Evolutionary conservation across 2,113 vertebrate genomes (phyloP), one percentile per base, ranked within the genome.

Genomic region (Microtus montanus): DNA sequence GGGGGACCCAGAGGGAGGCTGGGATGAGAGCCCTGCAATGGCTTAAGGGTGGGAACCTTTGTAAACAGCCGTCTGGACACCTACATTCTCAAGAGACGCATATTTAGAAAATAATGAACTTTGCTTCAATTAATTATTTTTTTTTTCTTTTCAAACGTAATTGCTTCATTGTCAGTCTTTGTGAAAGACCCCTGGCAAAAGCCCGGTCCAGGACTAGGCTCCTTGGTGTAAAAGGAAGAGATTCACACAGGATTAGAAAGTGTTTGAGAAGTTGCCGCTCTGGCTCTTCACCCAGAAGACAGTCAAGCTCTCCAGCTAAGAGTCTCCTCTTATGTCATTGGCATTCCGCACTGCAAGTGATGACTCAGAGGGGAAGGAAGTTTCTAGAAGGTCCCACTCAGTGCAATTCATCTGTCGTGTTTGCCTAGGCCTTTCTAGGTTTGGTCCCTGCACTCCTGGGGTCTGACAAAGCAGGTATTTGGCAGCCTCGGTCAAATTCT

Each of bases 91-190:
- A 10, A 0, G 10, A 41, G 89, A 87, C 78, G 12, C n/a, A 82
- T 35, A 82, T 63, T 78, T 35, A 84, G 89, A 87, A 93, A 91
- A 92, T 87, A 70, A 78, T 44, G 80, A 44, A 88, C 88, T 94
- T 95, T 28, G 66, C 49, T 95, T 87, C 64, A 63, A 30, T 90
- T 63, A 87, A 79, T 73, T n/a, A 10, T 24, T n/a, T 28, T 61
- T 35, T 82, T 33, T 61, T 35, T 82, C 19, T 61, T 78, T 92
- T 93, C 84, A 63, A 94, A 94, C 82, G 14, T 6, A n/a, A 87
- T 94, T 93, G 66, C 86, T 82, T 96, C 77, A 82, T 19, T 87
- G 66, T 90, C 93, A 82, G 54, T 68, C 35, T 91, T 80, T 84
- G 68, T 85, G 94, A 71, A 75, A 93, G 54, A n/a, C 52, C 70